Conservation (phyloP, 2,888 invertebrate species). For the Rhabditoides inermis region DNA sequence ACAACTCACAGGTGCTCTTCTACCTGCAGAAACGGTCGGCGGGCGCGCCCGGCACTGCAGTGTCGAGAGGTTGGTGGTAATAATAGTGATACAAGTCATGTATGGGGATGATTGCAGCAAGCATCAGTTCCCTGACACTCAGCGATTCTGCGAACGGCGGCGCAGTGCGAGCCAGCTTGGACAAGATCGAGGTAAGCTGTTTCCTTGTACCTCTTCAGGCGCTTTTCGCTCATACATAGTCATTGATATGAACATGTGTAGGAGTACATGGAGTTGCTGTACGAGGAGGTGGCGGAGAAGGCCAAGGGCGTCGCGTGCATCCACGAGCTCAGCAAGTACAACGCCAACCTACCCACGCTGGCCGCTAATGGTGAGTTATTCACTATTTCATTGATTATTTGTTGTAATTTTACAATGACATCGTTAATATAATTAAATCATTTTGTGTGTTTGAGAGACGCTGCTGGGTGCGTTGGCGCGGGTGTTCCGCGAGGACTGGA, state of each 20-base stretch:
- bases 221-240: too few species aligned
- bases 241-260: conserved; percentile 66
- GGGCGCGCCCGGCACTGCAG: too few species aligned
- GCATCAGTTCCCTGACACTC: too few species aligned
- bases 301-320: conserved; percentile 80
- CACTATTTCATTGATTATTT: background rate
- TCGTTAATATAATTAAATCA: background rate
- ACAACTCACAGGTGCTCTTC: too few species aligned
- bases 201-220: background rate
- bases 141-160: conserved; percentile 10
- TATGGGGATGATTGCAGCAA: too few species aligned
- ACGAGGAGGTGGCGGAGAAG: conserved; percentile 80
- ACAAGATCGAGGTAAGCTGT: conserved; percentile 25
- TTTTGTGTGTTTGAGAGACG: conserved; percentile 61
- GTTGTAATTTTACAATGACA: too few species aligned
- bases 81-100: too few species aligned
- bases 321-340: conserved; percentile 79
- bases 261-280: conserved; percentile 86
- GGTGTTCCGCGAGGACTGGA: conserved; percentile 93
- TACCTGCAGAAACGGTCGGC: conserved; percentile 73
- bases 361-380: conserved; percentile 74
- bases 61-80: too few species aligned
- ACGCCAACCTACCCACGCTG: conserved; percentile 84
- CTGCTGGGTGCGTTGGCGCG: conserved; percentile 86
- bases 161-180: conserved; percentile 17